Percentiles rank a stretch among this genome's conserved stretches.
These are phyloP conservation scores for Watsonalla binaria DNA, from an alignment of 2,888 invertebrate genomes.

Conservation along the genomic window DNA sequence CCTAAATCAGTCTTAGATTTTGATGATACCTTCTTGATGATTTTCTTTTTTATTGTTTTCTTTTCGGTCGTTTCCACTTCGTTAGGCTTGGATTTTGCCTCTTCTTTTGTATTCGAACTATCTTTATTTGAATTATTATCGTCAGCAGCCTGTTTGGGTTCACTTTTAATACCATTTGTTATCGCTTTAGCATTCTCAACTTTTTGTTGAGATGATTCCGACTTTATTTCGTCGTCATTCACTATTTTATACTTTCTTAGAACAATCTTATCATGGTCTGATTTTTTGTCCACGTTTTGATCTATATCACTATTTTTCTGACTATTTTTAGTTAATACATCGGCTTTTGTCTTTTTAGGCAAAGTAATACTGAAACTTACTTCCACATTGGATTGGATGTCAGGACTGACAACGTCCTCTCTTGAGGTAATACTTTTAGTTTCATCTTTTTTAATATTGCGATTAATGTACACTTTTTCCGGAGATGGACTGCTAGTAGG, in stretches of 20 bases:
- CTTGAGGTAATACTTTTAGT: constrained; percentile 30
- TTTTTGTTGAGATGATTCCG: constrained; percentile 33
- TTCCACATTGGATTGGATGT: constrained; percentile 57
- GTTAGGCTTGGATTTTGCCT: constrained; percentile 31
- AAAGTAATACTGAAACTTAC: constrained; percentile 70
- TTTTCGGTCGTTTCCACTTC: constrained; percentile 52
- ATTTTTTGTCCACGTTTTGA: constrained; percentile 21
- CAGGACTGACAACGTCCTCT: constrained; percentile 28
- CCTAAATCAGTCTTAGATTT: constrained; percentile 65
- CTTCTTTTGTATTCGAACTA: constrained; percentile 41
- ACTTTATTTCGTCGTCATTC: constrained; percentile 26
- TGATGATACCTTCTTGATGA: constrained; percentile 66
- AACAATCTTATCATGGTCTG: constrained; percentile 31
- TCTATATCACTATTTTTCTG: constrained; percentile 28
- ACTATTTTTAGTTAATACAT: constrained; percentile 31
- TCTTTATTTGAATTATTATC: constrained; percentile 47
- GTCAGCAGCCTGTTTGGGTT: constrained; percentile 29
- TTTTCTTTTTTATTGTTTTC: constrained; percentile 69
- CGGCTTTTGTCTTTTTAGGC: constrained; percentile 51
- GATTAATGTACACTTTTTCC: constrained; percentile 56
- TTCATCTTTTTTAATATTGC: constrained; percentile 46
- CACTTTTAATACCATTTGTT: constrained; percentile 36
- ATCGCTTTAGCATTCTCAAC: constrained; percentile 37
- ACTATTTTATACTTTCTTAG: constrained; percentile 61
- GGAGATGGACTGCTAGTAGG: constrained; percentile 71